Conservation (phyloP, 2,797 vertebrate genomes). For the Karalla daura region DNA sequence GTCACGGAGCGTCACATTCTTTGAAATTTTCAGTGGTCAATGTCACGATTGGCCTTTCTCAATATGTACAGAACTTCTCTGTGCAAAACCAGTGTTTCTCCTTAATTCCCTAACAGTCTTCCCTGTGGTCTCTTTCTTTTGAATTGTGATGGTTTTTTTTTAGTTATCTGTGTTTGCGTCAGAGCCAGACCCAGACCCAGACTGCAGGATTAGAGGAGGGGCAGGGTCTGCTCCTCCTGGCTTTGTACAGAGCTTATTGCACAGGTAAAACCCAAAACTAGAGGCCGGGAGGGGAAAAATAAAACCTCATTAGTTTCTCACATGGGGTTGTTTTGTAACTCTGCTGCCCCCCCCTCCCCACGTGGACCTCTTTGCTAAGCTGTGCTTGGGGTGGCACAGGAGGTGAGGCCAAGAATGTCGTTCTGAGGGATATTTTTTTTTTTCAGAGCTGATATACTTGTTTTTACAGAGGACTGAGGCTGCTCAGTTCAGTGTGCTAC, state of each 20-base stretch:
- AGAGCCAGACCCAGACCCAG: slow-evolving; percentile 54
- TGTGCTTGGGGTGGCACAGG: slow-evolving; percentile 28
- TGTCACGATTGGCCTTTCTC: neutral
- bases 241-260: slow-evolving; percentile 37
- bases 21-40: slow-evolving; percentile 9
- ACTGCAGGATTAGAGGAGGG: slow-evolving; percentile 61
- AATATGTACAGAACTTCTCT: neutral
- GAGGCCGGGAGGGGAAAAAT: slow-evolving; percentile 32
- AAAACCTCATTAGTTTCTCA: slow-evolving; percentile 54
- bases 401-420: slow-evolving; percentile 40
- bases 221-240: slow-evolving; percentile 10
- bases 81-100: too few relatives aligned
- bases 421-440: slow-evolving; percentile 23
- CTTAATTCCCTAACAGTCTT: neutral
- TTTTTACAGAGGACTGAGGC: slow-evolving; percentile 3
- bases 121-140: slow-evolving; percentile 2
- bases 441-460: slow-evolving; percentile 17
- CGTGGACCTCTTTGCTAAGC: slow-evolving; percentile 43
- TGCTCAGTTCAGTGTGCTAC: neutral
- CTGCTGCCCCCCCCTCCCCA: slow-evolving; percentile 29
- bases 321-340: slow-evolving; percentile 49
- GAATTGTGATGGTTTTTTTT: slow-evolving; percentile 7
- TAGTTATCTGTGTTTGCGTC: slow-evolving; percentile 15
- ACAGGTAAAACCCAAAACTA: slow-evolving; percentile 48
- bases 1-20: neutral